phyloP scores from a whole-genome alignment of 2,797 vertebrate species.

The Pipistrellus pygmaeus region DNA sequence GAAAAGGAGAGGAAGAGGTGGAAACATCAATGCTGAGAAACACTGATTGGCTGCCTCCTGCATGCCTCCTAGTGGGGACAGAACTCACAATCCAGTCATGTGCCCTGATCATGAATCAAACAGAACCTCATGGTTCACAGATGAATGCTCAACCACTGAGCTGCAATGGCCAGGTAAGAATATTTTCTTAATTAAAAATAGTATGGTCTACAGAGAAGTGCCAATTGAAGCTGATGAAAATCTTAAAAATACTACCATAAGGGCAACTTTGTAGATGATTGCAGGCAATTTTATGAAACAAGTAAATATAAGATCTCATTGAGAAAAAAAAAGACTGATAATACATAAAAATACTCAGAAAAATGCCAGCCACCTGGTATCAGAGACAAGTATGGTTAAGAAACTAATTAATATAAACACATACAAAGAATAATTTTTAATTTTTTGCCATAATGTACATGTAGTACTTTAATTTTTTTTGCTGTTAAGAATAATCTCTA shows the following conservation, averaged over 20 bases:
- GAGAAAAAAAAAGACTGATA: neutral
- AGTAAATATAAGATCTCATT: neutral
- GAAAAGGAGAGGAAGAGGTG: too few species aligned
- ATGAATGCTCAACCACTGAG: too few species aligned
- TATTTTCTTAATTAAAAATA: neutral
- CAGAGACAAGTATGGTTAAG: neutral
- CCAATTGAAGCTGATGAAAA: neutral
- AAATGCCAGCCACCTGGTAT: neutral
- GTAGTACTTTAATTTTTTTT: neutral
- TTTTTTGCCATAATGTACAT: neutral
- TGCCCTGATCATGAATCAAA: too few species aligned
- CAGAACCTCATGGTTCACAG: too few species aligned
- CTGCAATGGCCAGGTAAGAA: too few species aligned
- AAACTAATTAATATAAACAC: neutral
- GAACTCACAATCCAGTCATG: too few species aligned
- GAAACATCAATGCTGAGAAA: too few species aligned
- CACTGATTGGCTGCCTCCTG: too few species aligned
- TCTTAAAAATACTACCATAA: neutral
- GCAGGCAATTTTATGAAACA: neutral
- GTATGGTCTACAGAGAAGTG: neutral
- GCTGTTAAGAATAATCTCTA: neutral
- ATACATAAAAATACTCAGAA: constrained; percentile 24
- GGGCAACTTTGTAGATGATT: neutral
- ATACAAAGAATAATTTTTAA: neutral
- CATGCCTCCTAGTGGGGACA: too few species aligned